A percentile compares a stretch with the other conserved stretches of the same genome.
Evolutionary conservation across 2,113 vertebrate genomes (phyloP).

Genomic region (Atlantisia rogersi): DNA sequence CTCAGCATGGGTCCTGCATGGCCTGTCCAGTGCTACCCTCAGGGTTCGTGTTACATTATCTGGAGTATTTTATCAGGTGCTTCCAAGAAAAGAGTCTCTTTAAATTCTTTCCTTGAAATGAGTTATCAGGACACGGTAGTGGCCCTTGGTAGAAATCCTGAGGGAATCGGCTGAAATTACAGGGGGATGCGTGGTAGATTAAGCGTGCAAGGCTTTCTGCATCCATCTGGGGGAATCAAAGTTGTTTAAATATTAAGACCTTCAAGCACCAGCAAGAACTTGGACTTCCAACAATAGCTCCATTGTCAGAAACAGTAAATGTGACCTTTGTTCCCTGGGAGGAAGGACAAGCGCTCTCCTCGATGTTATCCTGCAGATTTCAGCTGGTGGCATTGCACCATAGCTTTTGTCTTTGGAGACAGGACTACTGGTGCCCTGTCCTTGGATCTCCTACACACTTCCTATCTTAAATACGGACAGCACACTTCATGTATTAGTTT

Average conservation of each 20-base stretch:
- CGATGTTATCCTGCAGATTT: accelerated
- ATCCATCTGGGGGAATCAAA: background rate
- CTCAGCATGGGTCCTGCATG: background rate
- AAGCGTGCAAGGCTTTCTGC: accelerated
- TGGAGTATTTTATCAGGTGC: background rate
- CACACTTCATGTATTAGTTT: background rate
- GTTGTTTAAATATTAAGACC: background rate
- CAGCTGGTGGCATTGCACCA: background rate
- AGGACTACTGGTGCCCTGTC: background rate
- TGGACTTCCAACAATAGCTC: background rate
- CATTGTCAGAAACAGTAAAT: conserved; percentile 1
- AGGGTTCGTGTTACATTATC: background rate
- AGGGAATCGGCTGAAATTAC: background rate
- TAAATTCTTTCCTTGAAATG: background rate
- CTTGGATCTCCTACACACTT: background rate
- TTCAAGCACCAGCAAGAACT: background rate
- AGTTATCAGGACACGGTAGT: background rate
- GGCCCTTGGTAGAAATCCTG: background rate
- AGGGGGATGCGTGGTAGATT: background rate
- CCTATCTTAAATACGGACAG: background rate
- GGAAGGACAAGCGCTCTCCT: background rate
- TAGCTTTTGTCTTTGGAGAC: background rate
- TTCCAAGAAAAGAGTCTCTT: background rate
- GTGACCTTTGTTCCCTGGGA: background rate
- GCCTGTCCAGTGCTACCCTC: background rate